A percentile compares a stretch with the other conserved stretches of the same genome.
These are phyloP conservation scores for Liopterus haemorrhoidalis DNA, from an alignment of 2,888 invertebrate species.

Conservation along the genomic window DNA sequence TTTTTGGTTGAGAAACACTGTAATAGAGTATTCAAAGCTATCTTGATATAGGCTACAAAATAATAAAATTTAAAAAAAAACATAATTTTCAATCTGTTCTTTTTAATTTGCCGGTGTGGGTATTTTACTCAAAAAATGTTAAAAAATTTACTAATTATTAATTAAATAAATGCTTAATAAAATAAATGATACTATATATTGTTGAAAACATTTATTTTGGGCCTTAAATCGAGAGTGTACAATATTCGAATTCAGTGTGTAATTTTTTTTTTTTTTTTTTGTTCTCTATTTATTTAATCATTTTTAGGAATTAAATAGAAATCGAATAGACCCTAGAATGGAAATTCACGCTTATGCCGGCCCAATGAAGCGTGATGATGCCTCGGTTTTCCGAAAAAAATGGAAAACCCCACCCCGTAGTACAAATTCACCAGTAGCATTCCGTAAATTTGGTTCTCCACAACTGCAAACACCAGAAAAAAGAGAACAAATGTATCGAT, in stretches of 20 bases:
- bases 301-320: conserved; percentile 55
- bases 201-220: too few species aligned
- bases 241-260: conserved; percentile 2
- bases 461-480: conserved; percentile 11
- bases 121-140: too few species aligned
- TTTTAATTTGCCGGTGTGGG: too few species aligned
- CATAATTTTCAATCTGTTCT: too few species aligned
- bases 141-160: too few species aligned
- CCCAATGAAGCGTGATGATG: conserved; percentile 75
- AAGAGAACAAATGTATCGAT: conserved; percentile 42
- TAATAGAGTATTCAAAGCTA: too few species aligned
- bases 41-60: too few species aligned
- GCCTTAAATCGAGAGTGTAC: too few species aligned
- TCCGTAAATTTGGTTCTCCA: conserved; percentile 11
- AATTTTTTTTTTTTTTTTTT: conserved; percentile 11
- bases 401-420: conserved; percentile 78
- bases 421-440: background rate
- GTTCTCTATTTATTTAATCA: conserved; percentile 13
- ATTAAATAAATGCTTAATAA: too few species aligned
- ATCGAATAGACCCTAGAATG: conserved; percentile 62
- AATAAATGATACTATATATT: too few species aligned
- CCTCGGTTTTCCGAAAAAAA: conserved; percentile 63
- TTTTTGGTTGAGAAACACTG: too few species aligned
- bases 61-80: too few species aligned
- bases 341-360: conserved; percentile 86